Conservation (phyloP, 2,113 vertebrate genomes). For the Camelus bactrianus region DNA sequence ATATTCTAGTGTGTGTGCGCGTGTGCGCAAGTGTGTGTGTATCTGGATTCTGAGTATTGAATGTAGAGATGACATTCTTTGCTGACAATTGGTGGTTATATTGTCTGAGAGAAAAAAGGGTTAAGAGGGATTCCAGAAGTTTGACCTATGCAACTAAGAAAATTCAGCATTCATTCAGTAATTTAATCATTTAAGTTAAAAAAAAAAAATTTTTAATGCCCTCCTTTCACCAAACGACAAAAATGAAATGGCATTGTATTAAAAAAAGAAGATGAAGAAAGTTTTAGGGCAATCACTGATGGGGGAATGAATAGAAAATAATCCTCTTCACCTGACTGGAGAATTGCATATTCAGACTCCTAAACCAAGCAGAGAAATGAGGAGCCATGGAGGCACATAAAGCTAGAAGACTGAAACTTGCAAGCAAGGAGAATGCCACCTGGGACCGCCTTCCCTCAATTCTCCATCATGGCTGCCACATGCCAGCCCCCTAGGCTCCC, state of each 20-base stretch:
- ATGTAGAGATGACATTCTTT: not conserved
- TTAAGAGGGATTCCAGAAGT: not conserved
- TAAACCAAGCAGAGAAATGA: not conserved
- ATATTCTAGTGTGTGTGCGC: too few species aligned
- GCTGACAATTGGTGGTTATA: not conserved
- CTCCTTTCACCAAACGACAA: not conserved
- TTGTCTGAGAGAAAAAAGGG: not conserved
- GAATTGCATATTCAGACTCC: not conserved
- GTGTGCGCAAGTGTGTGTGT: too few species aligned
- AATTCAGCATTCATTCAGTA: slow-evolving; percentile 18
- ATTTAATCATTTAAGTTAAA: not conserved
- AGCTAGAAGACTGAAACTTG: not conserved
- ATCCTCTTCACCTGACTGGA: not conserved
- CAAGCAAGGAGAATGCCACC: not conserved
- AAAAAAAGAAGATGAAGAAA: not conserved
- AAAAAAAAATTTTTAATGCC: not conserved
- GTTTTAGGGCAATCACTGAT: not conserved
- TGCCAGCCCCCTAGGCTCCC: not conserved
- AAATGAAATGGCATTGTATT: not conserved
- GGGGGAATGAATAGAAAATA: not conserved
- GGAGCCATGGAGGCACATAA: not conserved
- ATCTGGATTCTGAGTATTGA: not conserved
- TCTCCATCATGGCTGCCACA: not conserved
- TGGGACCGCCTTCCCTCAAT: not conserved
- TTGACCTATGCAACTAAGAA: not conserved